These are phyloP conservation scores for Sesamia inferens DNA, from an alignment of 2,888 invertebrate species.

Conservation along the genomic window DNA sequence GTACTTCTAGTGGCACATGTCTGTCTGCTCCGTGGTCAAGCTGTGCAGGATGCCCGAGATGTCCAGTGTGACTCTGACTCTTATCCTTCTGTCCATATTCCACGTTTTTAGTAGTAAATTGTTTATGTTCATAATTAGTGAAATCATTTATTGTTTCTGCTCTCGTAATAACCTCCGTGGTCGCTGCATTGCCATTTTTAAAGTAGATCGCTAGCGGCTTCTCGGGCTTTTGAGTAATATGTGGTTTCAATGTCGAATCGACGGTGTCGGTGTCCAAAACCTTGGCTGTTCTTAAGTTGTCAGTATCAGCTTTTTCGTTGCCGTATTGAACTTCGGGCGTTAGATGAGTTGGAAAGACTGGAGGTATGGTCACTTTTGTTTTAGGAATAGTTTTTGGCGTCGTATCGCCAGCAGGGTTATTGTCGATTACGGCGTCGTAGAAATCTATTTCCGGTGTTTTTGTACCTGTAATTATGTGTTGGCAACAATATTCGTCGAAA, in stretches of 20 bases:
- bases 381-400: slow-evolving; percentile 68
- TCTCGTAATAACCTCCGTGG: slow-evolving; percentile 74
- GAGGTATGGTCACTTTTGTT: slow-evolving; percentile 77
- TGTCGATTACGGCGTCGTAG: slow-evolving; percentile 79
- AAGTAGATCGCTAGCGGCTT: slow-evolving; percentile 81
- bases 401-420: slow-evolving; percentile 70
- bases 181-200: slow-evolving; percentile 73
- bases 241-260: slow-evolving; percentile 84
- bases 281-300: slow-evolving; percentile 80
- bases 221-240: slow-evolving; percentile 86
- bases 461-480: slow-evolving; percentile 79
- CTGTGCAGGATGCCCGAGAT: not conserved
- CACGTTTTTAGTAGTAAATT: slow-evolving; percentile 67
- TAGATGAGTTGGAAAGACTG: slow-evolving; percentile 84
- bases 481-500: slow-evolving; percentile 57
- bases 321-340: slow-evolving; percentile 89
- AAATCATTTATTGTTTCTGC: slow-evolving; percentile 80
- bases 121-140: slow-evolving; percentile 73
- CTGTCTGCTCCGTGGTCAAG: slow-evolving; percentile 55
- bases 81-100: slow-evolving; percentile 53
- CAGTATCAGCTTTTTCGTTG: slow-evolving; percentile 84
- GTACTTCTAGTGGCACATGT: slow-evolving; percentile 69
- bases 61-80: slow-evolving; percentile 27
- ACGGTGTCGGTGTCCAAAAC: slow-evolving; percentile 69
- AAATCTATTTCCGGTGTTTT: slow-evolving; percentile 87